These are phyloP conservation scores for Drosophila insularis DNA, from an alignment of 1,140 invertebrate genomes.

Conservation along the genomic window DNA sequence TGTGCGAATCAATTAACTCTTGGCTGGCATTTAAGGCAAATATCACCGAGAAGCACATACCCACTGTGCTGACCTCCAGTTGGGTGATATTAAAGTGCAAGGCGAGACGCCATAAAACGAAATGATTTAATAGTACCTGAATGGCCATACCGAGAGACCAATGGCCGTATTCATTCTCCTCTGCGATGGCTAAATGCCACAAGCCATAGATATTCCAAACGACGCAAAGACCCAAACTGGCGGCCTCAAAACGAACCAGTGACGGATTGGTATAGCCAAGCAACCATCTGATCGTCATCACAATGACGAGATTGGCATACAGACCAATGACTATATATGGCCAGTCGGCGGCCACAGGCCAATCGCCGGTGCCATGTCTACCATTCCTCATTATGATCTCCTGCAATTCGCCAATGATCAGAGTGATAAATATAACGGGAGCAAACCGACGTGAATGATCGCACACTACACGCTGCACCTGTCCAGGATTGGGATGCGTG, in stretches of 20 bases:
- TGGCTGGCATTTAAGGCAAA: constrained; percentile 64
- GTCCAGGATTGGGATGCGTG: constrained; percentile 70
- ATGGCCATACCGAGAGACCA: constrained; percentile 58
- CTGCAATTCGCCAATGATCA: constrained; percentile 59
- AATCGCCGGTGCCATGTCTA: not conserved
- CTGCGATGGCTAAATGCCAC: constrained; percentile 47
- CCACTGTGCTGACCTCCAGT: constrained; percentile 60
- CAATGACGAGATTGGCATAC: constrained; percentile 33
- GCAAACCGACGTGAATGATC: constrained; percentile 57
- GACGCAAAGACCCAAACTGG: constrained; percentile 47
- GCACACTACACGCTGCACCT: constrained; percentile 50
- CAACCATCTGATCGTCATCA: constrained; percentile 39
- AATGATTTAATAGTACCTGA: constrained; percentile 62
- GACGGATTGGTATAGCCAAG: constrained; percentile 10
- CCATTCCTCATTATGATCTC: constrained; percentile 3
- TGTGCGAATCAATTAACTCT: constrained; percentile 42
- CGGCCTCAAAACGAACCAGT: constrained; percentile 22
- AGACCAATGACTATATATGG: constrained; percentile 33
- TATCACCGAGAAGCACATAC: constrained; percentile 67
- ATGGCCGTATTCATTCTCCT: constrained; percentile 44
- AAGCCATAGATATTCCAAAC: constrained; percentile 61
- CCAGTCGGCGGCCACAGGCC: constrained; percentile 41
- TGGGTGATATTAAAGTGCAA: constrained; percentile 57
- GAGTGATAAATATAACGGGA: constrained; percentile 55
- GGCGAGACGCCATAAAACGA: constrained; percentile 61